Evolutionary conservation across 2,888 invertebrate genomes (phyloP).

Genomic region (Drosophila histrio): DNA sequence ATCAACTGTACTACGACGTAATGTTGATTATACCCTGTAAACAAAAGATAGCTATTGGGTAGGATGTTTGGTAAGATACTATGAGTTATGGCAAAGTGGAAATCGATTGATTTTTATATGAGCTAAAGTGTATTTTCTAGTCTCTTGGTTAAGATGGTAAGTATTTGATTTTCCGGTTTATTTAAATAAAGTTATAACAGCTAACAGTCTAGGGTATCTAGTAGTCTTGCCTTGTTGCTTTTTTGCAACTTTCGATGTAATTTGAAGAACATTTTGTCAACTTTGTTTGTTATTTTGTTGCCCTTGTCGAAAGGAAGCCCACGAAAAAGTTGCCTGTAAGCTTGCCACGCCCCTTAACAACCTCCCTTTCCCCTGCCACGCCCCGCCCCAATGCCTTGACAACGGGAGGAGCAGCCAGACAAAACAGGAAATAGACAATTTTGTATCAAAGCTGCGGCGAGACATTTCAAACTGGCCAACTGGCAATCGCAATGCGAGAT

Average conservation of each 20-base stretch:
- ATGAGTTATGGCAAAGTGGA: neutral
- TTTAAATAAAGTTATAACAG: neutral
- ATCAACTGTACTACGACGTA: constrained; percentile 4
- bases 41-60: neutral
- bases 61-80: neutral
- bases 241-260: constrained; percentile 27
- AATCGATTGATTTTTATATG: neutral
- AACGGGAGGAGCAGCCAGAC: constrained; percentile 49
- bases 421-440: constrained; percentile 73
- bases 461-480: constrained; percentile 28
- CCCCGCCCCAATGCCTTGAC: too few relatives aligned
- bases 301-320: constrained; percentile 9
- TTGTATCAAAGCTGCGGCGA: constrained; percentile 49
- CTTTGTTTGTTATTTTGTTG: constrained; percentile 34
- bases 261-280: constrained; percentile 43
- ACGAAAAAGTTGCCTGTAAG: constrained; percentile 18
- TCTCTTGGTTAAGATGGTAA: too few relatives aligned
- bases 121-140: neutral
- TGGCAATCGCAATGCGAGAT: constrained; percentile 7
- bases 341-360: constrained; percentile 22
- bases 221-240: neutral
- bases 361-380: neutral
- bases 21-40: constrained; percentile 10
- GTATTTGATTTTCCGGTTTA: too few relatives aligned
- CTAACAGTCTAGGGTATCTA: neutral